These are phyloP conservation scores for Centropristis striata DNA, from an alignment of 2,113 vertebrate genomes.

Conservation along the genomic window DNA sequence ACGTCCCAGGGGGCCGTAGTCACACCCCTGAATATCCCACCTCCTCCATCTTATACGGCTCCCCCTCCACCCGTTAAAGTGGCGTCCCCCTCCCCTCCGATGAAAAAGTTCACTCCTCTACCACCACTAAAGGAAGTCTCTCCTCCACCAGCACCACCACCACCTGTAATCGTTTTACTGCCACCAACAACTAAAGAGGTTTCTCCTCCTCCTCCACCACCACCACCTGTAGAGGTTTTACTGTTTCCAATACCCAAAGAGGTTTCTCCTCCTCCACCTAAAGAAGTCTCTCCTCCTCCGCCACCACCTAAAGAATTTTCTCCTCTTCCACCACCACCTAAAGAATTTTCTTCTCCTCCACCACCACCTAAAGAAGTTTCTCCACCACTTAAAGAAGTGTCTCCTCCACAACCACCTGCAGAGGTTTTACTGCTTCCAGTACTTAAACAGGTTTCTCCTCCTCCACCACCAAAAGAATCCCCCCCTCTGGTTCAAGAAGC, in stretches of 20 bases:
- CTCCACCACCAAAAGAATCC: not conserved
- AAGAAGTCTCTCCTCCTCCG: not conserved
- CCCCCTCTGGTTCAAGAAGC: not conserved
- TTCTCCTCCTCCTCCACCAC: slow-evolving; percentile 9
- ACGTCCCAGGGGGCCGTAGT: slow-evolving; percentile 26
- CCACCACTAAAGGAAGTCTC: too few species aligned
- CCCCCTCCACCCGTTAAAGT: too few species aligned
- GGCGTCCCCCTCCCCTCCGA: too few species aligned
- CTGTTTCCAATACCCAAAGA: not conserved
- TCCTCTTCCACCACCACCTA: not conserved
- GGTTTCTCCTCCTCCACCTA: not conserved
- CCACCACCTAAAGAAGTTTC: slow-evolving; percentile 42
- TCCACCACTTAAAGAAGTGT: not conserved
- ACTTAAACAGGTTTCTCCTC: slow-evolving; percentile 2
- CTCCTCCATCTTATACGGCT: slow-evolving; percentile 71
- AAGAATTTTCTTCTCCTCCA: slow-evolving; percentile 35
- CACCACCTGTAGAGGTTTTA: not conserved
- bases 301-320: not conserved
- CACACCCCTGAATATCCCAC: slow-evolving; percentile 62
- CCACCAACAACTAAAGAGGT: not conserved
- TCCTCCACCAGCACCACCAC: slow-evolving; percentile 63
- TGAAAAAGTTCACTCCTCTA: too few species aligned
- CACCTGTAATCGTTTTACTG: not conserved
- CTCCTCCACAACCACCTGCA: not conserved
- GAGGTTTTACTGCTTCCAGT: not conserved